A percentile compares a stretch with the other conserved stretches of the same genome.
Evolutionary conservation across 2,797 vertebrate genomes (phyloP).

Genomic region (Babyrousa celebensis): DNA sequence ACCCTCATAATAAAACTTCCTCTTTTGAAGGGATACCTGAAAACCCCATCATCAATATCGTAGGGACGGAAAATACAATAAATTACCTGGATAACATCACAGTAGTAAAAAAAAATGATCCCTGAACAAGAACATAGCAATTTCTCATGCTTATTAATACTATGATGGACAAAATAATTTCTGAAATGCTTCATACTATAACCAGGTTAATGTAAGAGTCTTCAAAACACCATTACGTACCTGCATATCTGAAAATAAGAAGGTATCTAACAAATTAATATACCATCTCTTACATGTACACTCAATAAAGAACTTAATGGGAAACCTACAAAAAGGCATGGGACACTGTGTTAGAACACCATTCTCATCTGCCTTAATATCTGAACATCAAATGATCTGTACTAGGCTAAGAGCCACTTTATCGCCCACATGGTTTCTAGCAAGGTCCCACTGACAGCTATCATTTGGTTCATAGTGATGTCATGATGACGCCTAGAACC

Average conservation of each 20-base stretch:
- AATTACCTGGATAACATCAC: not conserved
- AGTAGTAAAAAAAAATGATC: rapidly evolving
- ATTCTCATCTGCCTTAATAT: not conserved
- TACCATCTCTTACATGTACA: not conserved
- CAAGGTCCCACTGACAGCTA: not conserved
- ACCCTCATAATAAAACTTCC: not conserved
- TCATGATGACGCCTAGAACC: not conserved
- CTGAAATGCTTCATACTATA: not conserved
- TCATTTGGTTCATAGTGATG: not conserved
- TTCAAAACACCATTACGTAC: not conserved
- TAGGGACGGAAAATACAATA: not conserved
- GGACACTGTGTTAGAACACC: not conserved
- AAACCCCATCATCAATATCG: not conserved
- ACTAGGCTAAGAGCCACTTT: not conserved
- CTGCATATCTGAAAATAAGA: not conserved
- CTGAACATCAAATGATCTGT: not conserved
- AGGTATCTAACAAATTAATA: not conserved
- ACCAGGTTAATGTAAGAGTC: not conserved
- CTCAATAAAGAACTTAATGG: not conserved
- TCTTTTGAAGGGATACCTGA: not conserved
- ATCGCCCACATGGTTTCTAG: not conserved
- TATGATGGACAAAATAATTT: not conserved
- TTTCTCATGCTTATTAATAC: not conserved
- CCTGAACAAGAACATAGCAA: not conserved
- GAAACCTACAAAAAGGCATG: not conserved